Percentiles rank a stretch among this genome's conserved stretches.
Evolutionary conservation across 2,888 invertebrate genomes (phyloP).

Genomic region (Acleris sparsana): DNA sequence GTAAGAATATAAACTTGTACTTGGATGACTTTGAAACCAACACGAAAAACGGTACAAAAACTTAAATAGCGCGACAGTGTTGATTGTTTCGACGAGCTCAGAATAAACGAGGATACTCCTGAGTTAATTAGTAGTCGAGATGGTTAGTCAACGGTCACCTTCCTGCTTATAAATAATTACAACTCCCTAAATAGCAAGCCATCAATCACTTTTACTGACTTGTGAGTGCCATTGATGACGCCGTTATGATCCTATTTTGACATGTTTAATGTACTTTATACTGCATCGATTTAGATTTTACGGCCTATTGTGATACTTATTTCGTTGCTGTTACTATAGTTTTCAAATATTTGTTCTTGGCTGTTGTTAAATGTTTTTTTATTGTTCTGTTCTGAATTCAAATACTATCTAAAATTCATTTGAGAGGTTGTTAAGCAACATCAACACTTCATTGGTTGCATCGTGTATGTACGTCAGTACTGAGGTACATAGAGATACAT

Average conservation of each 20-base stretch:
- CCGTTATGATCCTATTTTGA: conserved; percentile 32
- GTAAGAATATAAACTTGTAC: too few species aligned
- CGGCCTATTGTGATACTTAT: conserved; percentile 14
- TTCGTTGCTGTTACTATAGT: background rate
- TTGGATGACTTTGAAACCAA: too few species aligned
- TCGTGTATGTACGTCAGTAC: too few species aligned
- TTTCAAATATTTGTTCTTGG: background rate
- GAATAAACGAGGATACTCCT: background rate
- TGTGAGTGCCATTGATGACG: conserved; percentile 5
- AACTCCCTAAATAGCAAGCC: conserved; percentile 6
- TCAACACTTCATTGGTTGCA: too few species aligned
- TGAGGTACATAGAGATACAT: too few species aligned
- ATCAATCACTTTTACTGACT: conserved; percentile 9
- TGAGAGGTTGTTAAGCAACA: too few species aligned
- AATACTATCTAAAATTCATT: too few species aligned
- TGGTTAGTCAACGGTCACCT: background rate
- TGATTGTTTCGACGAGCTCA: too few species aligned
- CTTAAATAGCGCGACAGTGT: too few species aligned
- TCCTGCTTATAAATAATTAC: conserved; percentile 3
- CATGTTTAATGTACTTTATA: conserved; percentile 17
- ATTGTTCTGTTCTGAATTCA: too few species aligned
- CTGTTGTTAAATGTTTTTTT: too few species aligned
- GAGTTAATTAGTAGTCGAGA: conserved; percentile 9
- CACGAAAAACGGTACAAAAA: too few species aligned
- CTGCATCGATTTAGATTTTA: background rate